Conservation (phyloP, 2,797 vertebrate species). For the Phylloscopus collybita region DNA sequence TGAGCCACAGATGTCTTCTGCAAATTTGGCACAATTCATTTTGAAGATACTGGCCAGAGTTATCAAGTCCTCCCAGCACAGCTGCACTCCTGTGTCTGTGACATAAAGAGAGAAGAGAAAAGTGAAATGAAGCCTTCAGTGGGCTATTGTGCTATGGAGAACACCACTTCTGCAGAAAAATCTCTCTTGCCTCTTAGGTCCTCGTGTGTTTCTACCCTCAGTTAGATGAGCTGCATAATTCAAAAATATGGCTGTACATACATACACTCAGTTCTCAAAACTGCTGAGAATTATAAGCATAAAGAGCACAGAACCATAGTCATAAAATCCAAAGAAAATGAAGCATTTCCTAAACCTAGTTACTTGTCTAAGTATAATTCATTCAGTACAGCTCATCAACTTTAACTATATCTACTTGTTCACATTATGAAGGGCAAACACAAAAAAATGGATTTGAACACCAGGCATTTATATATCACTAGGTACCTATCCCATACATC, state of each 20-base stretch:
- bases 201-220: background rate
- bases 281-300: background rate
- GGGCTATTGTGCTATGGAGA: background rate
- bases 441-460: constrained; percentile 12
- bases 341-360: background rate
- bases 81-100: background rate
- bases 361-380: constrained; percentile 38
- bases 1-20: background rate
- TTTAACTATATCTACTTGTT: constrained; percentile 31
- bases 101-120: background rate
- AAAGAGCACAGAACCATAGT: constrained; percentile 5
- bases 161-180: background rate
- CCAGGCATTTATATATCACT: background rate
- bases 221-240: constrained; percentile 19
- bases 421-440: constrained; percentile 43
- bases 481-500: background rate
- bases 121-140: background rate
- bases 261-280: constrained; percentile 17
- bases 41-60: background rate
- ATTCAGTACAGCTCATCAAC: constrained; percentile 19
- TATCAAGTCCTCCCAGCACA: background rate
- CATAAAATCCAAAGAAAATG: constrained; percentile 37
- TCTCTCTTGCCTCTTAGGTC: background rate
- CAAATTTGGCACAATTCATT: background rate
- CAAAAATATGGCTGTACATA: background rate